These are phyloP conservation scores for Gonocerus acuteangulatus DNA, from an alignment of 2,888 invertebrate genomes.

Conservation along the genomic window DNA sequence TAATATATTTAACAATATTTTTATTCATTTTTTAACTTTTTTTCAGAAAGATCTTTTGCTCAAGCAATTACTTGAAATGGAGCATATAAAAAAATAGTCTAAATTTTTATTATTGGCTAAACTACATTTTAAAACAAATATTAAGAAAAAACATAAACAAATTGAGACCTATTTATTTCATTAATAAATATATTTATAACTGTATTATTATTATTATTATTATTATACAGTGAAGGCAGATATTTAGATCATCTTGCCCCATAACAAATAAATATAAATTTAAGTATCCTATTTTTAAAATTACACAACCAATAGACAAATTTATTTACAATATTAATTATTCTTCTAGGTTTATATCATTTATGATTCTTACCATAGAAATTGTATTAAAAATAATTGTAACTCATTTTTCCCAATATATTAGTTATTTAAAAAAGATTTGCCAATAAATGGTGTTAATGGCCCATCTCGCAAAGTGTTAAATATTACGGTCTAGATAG, in stretches of 20 bases:
- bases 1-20: conserved; percentile 10
- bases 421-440: conserved; percentile 9
- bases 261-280: conserved; percentile 16
- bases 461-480: conserved; percentile 14
- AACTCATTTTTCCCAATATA: conserved; percentile 19
- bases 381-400: conserved; percentile 27
- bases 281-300: conserved; percentile 19
- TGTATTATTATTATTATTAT: background rate
- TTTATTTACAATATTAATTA: conserved; percentile 22
- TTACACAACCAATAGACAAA: conserved; percentile 26
- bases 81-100: conserved; percentile 21
- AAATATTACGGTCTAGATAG: conserved; percentile 17
- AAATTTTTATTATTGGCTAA: conserved; percentile 14
- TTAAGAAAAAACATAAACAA: background rate
- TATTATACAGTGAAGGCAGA: conserved; percentile 16
- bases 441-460: conserved; percentile 5
- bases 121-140: conserved; percentile 18
- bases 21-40: conserved; percentile 1
- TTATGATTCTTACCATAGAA: conserved; percentile 22
- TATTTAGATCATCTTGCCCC: conserved; percentile 9
- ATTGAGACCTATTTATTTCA: conserved; percentile 5
- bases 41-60: conserved; percentile 9
- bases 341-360: conserved; percentile 16
- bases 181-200: conserved; percentile 10
- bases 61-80: conserved; percentile 16